Percentiles rank a stretch among this genome's conserved stretches.
These are phyloP conservation scores for Teleopsis dalmanni DNA, from an alignment of 1,140 invertebrate genomes.

Conservation along the genomic window DNA sequence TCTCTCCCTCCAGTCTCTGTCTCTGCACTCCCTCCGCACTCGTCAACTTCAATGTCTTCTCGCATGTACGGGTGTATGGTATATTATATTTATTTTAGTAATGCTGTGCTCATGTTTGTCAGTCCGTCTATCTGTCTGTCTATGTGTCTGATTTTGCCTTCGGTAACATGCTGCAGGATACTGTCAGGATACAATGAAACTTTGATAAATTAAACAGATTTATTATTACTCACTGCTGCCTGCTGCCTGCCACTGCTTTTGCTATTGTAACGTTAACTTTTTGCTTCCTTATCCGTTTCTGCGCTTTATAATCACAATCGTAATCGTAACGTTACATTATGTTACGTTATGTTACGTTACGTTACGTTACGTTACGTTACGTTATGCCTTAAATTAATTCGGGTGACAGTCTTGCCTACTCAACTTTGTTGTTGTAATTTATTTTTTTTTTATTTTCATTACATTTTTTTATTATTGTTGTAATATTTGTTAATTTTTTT, in stretches of 20 bases:
- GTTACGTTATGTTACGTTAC: background rate
- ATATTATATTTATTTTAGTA: no score
- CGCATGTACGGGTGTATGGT: background rate
- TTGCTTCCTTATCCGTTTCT: background rate
- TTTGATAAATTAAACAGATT: slow-evolving; percentile 42
- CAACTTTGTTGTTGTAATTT: background rate
- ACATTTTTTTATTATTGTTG: background rate
- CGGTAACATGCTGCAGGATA: background rate
- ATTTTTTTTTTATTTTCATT: background rate
- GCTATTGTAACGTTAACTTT: background rate
- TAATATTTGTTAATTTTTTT: no score
- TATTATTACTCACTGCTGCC: slow-evolving; percentile 21
- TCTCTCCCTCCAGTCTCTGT: background rate
- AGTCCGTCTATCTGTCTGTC: no score
- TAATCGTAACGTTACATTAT: background rate
- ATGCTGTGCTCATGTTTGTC: no score
- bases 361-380: background rate
- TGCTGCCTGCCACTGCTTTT: background rate
- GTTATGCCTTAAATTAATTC: slow-evolving; percentile 6
- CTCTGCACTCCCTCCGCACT: background rate
- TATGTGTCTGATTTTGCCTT: background rate
- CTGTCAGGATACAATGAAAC: slow-evolving; percentile 28
- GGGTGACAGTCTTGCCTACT: slow-evolving; percentile 3
- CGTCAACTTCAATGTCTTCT: background rate
- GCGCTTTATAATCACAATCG: background rate